Evolutionary conservation across 1,140 invertebrate genomes (phyloP).

Genomic region (Tetraneura akinire): DNA sequence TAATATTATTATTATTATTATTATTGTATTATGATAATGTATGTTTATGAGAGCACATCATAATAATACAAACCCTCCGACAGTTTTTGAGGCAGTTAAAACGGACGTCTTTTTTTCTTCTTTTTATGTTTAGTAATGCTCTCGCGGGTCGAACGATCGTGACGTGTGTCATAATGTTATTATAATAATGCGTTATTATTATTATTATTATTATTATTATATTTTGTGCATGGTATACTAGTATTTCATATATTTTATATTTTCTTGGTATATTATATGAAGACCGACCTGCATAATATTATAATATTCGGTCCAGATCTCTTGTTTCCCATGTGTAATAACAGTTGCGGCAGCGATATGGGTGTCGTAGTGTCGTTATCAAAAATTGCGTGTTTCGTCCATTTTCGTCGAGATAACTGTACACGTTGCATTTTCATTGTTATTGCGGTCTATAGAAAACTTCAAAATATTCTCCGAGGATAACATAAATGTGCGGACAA

Average conservation of each 20-base stretch:
- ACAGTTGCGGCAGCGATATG: neutral
- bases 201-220: constrained; percentile 32
- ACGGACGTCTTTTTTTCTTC: neutral
- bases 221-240: neutral
- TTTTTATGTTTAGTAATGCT: constrained; percentile 25
- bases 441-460: too few species aligned
- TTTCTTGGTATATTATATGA: neutral
- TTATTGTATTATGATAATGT: neutral
- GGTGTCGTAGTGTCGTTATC: neutral
- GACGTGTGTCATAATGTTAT: constrained; percentile 50
- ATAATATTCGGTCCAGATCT: neutral
- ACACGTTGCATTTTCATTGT: too few species aligned
- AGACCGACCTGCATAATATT: neutral
- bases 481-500: too few species aligned
- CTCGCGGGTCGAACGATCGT: constrained; percentile 40
- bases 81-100: constrained; percentile 26
- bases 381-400: neutral
- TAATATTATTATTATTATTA: too few species aligned
- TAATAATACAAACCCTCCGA: constrained; percentile 8
- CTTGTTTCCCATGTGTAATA: neutral
- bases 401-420: constrained; percentile 19
- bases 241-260: neutral
- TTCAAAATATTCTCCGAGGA: too few species aligned
- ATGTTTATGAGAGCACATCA: constrained; percentile 3
- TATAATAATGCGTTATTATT: constrained; percentile 41